Percentiles rank a stretch among this genome's conserved stretches.
Evolutionary conservation across 2,113 vertebrate genomes (phyloP).

Genomic region (Corvus moneduloides): DNA sequence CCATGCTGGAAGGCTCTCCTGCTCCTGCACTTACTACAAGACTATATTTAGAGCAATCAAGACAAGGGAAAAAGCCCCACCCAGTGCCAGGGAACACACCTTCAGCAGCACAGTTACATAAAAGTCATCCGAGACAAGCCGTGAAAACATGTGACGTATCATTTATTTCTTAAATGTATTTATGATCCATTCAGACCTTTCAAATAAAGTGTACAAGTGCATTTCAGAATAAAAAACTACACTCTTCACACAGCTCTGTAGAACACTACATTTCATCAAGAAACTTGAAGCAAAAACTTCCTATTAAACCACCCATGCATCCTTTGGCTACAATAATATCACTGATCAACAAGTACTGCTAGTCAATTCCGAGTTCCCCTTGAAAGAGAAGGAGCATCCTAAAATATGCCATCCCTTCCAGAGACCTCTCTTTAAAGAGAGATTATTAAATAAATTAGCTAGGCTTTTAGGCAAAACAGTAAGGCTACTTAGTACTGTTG

Average conservation of each 20-base stretch:
- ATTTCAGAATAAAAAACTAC: slow-evolving; percentile 71
- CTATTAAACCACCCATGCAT: slow-evolving; percentile 56
- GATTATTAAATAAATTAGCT: slow-evolving; percentile 54
- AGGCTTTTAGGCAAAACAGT: slow-evolving; percentile 62
- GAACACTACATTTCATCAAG: slow-evolving; percentile 63
- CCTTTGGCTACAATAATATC: slow-evolving; percentile 63
- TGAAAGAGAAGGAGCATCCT: slow-evolving; percentile 49
- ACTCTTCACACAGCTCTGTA: slow-evolving; percentile 61
- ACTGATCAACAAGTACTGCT: slow-evolving; percentile 59
- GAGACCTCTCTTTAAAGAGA: slow-evolving; percentile 58
- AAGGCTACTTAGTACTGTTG: slow-evolving; percentile 65
- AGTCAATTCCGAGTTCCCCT: slow-evolving; percentile 38
- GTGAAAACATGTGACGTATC: slow-evolving; percentile 44
- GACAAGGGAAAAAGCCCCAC: neutral
- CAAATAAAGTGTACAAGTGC: slow-evolving; percentile 64
- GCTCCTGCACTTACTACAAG: neutral
- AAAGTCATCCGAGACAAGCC: neutral
- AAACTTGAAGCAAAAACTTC: slow-evolving; percentile 60
- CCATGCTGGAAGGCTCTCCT: slow-evolving; percentile 10
- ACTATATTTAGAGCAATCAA: neutral
- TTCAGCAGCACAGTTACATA: neutral
- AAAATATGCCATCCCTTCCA: slow-evolving; percentile 14
- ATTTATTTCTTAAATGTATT: slow-evolving; percentile 60
- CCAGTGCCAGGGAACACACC: neutral
- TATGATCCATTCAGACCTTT: slow-evolving; percentile 63